phyloP scores from a whole-genome alignment of 2,113 vertebrate species.

The Coptodon rendalli region DNA sequence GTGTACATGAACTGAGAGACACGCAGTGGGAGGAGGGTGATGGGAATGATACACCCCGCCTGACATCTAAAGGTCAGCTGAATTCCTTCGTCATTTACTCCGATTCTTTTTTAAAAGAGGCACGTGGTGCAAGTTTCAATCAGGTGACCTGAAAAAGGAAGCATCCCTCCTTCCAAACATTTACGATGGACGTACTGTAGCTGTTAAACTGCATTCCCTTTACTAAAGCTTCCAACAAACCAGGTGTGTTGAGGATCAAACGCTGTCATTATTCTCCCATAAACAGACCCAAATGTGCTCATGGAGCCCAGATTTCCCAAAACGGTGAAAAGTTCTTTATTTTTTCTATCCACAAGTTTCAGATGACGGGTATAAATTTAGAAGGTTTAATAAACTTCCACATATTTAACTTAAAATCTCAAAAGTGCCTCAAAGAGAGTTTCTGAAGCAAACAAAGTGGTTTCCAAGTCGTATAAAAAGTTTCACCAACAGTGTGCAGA shows the following conservation, averaged over 20 bases:
- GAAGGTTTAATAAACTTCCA: not conserved
- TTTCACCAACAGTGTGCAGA: not conserved
- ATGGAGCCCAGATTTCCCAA: not conserved
- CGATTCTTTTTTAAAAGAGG: not conserved
- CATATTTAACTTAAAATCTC: not conserved
- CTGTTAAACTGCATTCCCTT: not conserved
- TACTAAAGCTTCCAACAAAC: not conserved
- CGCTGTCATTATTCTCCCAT: conserved; percentile 32
- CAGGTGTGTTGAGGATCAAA: conserved; percentile 32
- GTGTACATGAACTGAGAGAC: not conserved
- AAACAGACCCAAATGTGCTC: not conserved
- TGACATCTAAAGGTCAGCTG: conserved; percentile 18
- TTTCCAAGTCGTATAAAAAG: not conserved
- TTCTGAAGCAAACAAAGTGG: not conserved
- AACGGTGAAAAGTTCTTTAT: not conserved
- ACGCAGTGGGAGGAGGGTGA: not conserved
- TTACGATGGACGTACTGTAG: not conserved
- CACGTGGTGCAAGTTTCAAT: not conserved
- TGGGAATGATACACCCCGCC: not conserved
- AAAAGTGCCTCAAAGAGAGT: not conserved
- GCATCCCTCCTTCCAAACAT: not conserved
- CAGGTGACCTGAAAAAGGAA: not conserved
- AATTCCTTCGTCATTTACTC: conserved; percentile 12
- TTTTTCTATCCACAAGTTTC: not conserved
- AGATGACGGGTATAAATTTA: fast-evolving